These are phyloP conservation scores for Thaleichthys pacificus DNA, from an alignment of 2,797 vertebrate genomes.

Conservation along the genomic window DNA sequence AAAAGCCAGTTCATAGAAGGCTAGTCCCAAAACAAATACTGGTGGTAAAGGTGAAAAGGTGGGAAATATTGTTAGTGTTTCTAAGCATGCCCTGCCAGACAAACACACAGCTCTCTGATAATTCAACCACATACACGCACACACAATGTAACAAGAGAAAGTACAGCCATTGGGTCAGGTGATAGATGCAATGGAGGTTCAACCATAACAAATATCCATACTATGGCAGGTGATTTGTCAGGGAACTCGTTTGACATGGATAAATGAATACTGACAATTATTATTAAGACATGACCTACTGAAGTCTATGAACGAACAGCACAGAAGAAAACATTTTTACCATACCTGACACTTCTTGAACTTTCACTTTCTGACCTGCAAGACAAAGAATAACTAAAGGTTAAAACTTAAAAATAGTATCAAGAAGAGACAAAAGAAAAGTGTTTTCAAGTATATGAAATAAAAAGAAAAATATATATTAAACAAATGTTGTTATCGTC, in stretches of 20 bases:
- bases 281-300: not conserved
- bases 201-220: not conserved
- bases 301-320: not conserved
- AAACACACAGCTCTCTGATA: not conserved
- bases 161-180: not conserved
- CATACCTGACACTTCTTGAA: slow-evolving; percentile 76
- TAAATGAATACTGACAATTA: not conserved
- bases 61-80: not conserved
- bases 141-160: not conserved
- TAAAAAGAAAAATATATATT: not conserved
- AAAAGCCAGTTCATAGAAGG: not conserved
- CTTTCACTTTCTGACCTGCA: slow-evolving; percentile 79
- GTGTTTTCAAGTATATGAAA: not conserved
- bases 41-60: not conserved
- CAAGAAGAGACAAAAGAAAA: not conserved
- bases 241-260: not conserved
- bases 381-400: slow-evolving; percentile 38
- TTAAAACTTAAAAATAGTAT: not conserved
- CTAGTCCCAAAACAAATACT: not conserved
- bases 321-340: not conserved
- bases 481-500: slow-evolving; percentile 37
- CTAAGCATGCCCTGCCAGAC: not conserved
- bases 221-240: not conserved
- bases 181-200: not conserved
- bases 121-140: not conserved